Percentiles rank a stretch among this genome's conserved stretches.
phyloP scores from a whole-genome alignment of 2,888 invertebrate species.

The Capitulum mitella region DNA sequence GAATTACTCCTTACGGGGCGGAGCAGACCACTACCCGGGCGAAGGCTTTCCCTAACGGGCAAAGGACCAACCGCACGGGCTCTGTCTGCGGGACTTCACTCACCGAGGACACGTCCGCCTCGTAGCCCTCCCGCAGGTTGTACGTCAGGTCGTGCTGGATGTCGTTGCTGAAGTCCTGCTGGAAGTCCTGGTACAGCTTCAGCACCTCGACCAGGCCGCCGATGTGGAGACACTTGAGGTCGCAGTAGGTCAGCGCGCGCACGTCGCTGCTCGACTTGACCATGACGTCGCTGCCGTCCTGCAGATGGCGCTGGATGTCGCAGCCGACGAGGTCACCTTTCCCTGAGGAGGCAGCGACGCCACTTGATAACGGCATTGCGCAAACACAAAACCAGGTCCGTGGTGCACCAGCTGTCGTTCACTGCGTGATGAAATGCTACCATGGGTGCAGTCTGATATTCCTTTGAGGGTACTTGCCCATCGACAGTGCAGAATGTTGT shows the following conservation, averaged over 20 bases:
- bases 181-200: constrained; percentile 85
- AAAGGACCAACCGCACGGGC: no score
- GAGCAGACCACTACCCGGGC: no score
- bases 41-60: no score
- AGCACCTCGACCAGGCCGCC: constrained; percentile 82
- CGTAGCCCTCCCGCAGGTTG: constrained; percentile 86
- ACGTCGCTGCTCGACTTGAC: constrained; percentile 93
- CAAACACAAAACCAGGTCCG: no score
- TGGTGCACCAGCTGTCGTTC: no score
- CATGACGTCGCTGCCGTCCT: constrained; percentile 60
- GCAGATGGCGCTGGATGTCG: constrained; percentile 73
- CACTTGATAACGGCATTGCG: no score
- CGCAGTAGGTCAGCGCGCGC: constrained; percentile 90
- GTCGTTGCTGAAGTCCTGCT: constrained; percentile 86
- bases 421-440: no score
- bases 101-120: constrained; percentile 59
- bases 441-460: no score
- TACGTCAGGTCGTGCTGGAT: constrained; percentile 92
- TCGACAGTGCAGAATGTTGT: no score
- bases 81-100: no score
- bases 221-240: constrained; percentile 88
- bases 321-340: constrained; percentile 93
- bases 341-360: constrained; percentile 59
- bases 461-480: no score
- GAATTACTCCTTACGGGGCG: no score